Evolutionary conservation across 2,113 vertebrate species (phyloP).

Genomic region (Scalopus aquaticus): DNA sequence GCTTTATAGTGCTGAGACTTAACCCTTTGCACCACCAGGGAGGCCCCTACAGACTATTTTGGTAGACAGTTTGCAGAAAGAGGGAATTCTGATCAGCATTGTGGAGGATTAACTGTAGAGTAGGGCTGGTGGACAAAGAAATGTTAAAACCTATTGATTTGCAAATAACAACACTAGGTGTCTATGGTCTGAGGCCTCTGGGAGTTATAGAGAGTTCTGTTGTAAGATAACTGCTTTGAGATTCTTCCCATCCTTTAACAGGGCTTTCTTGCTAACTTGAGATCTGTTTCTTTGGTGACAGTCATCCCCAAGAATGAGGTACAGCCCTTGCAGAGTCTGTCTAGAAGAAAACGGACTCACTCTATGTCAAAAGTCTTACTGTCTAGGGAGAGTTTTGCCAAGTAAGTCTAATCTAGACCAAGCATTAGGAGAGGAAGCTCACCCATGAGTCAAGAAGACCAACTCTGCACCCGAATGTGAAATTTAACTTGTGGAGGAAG

Average conservation of each 20-base stretch:
- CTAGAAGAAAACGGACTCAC: neutral
- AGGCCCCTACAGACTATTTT: neutral
- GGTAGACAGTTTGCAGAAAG: neutral
- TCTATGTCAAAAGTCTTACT: neutral
- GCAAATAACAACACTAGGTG: neutral
- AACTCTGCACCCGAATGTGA: neutral
- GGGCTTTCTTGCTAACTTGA: constrained; percentile 14
- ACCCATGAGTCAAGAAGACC: neutral
- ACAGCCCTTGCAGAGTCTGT: neutral
- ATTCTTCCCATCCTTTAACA: neutral
- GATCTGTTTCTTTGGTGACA: constrained; percentile 5
- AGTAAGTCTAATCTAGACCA: neutral
- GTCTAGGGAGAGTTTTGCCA: neutral
- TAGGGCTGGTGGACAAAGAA: neutral
- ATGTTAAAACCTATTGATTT: neutral
- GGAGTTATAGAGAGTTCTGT: neutral
- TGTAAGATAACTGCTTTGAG: neutral
- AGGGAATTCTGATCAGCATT: neutral
- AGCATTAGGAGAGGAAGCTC: neutral
- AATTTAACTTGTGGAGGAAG: neutral
- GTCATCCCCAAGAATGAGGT: neutral
- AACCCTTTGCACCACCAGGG: too few relatives aligned
- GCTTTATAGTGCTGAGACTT: too few relatives aligned
- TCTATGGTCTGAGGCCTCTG: neutral
- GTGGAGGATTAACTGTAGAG: neutral